phyloP scores from a whole-genome alignment of 2,888 invertebrate genomes.

The Gisinianus flammeolus region DNA sequence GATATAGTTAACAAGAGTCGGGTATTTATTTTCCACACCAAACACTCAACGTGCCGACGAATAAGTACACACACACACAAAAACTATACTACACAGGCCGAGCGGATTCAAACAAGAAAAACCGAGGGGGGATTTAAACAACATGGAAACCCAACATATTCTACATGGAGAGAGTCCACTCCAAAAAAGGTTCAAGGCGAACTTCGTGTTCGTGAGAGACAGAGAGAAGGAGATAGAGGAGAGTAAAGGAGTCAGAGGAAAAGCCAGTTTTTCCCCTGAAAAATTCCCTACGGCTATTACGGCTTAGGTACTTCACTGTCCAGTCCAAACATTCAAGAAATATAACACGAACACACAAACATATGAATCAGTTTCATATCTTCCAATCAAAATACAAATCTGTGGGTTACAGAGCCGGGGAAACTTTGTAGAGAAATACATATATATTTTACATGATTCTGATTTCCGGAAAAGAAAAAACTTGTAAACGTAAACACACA shows the following conservation, averaged over 20 bases:
- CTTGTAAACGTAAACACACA: too few species aligned
- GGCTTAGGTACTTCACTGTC: conserved; percentile 4
- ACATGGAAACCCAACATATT: too few species aligned
- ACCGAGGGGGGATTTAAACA: neutral
- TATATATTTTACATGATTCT: neutral
- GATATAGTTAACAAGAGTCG: neutral
- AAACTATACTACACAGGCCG: neutral
- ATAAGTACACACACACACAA: neutral
- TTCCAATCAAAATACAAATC: too few species aligned
- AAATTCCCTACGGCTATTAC: conserved; percentile 1
- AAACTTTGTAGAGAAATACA: too few species aligned
- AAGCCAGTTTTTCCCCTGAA: conserved; percentile 19
- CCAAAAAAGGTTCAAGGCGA: conserved; percentile 9
- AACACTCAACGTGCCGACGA: neutral
- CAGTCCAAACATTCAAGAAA: neutral
- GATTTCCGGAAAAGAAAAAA: too few species aligned
- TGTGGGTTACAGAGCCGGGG: too few species aligned
- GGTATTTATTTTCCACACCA: neutral
- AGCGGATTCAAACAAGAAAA: neutral
- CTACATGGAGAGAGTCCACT: neutral
- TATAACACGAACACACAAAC: neutral
- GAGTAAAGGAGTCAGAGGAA: conserved; percentile 2
- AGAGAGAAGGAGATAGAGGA: neutral
- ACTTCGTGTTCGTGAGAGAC: neutral
- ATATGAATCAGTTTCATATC: neutral